Conservation (phyloP, 2,888 invertebrate genomes). For the Sisyra terminalis region DNA sequence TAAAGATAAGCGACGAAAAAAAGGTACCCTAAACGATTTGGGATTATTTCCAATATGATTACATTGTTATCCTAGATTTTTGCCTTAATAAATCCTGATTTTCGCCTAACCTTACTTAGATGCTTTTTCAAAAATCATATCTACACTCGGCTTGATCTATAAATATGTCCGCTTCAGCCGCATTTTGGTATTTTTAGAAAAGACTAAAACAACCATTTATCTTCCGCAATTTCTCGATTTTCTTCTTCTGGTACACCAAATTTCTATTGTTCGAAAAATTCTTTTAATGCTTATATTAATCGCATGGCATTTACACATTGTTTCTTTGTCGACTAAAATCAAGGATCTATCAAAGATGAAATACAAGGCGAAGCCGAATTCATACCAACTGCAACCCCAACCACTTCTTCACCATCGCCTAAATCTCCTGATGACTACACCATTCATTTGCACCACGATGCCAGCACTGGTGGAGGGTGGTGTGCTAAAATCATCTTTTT, state of each 20-base stretch:
- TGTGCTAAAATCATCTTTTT: conserved; percentile 75
- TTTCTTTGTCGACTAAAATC: neutral
- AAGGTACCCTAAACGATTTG: conserved; percentile 38
- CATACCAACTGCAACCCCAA: conserved; percentile 18
- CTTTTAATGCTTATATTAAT: neutral
- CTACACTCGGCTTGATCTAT: too few species aligned
- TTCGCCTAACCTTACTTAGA: too few species aligned
- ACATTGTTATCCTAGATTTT: too few species aligned
- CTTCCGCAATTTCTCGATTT: neutral
- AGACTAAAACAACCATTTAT: neutral
- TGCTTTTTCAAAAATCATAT: too few species aligned
- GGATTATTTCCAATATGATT: neutral
- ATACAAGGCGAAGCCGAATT: conserved; percentile 21
- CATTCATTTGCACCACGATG: conserved; percentile 62
- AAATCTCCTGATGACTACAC: conserved; percentile 44
- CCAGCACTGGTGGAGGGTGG: conserved; percentile 65
- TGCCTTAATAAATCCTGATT: too few species aligned
- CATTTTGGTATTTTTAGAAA: neutral
- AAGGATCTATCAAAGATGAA: conserved; percentile 4
- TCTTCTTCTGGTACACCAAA: too few species aligned
- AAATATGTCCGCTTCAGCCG: too few species aligned
- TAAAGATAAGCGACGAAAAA: conserved; percentile 67
- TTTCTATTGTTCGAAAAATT: too few species aligned
- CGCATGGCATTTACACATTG: neutral
- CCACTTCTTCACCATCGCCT: conserved; percentile 10